Evolutionary conservation across 2,888 invertebrate species (phyloP).

Genomic region (Muschampia plurimacula): DNA sequence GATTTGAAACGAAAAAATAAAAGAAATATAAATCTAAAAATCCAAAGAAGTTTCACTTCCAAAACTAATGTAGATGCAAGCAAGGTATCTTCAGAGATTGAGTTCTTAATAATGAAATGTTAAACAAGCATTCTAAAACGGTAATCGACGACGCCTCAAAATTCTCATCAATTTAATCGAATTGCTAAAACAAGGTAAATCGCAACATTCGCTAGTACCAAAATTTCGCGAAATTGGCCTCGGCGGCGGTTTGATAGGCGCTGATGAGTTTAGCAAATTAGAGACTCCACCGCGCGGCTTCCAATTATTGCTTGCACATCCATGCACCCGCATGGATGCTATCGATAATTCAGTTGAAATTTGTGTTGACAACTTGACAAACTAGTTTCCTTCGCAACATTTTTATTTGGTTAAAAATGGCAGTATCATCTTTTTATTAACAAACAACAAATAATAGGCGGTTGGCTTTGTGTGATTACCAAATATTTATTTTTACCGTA

Average conservation of each 20-base stretch:
- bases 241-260: background rate
- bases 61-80: no score
- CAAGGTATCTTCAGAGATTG: no score
- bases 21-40: no score
- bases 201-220: background rate
- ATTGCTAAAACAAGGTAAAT: background rate
- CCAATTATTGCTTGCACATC: background rate
- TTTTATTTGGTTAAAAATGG: no score
- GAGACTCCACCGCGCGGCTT: background rate
- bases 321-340: background rate
- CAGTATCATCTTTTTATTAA: no score
- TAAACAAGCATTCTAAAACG: no score
- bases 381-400: background rate
- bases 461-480: no score
- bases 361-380: background rate
- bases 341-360: background rate
- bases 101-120: no score
- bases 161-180: background rate
- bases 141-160: background rate
- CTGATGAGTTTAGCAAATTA: constrained; percentile 13
- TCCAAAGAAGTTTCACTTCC: no score
- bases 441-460: no score
- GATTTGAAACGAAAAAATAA: no score
- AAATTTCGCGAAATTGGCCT: constrained; percentile 9
- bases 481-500: no score